Conservation (phyloP, 2,797 vertebrate species). For the Argentina silus region DNA sequence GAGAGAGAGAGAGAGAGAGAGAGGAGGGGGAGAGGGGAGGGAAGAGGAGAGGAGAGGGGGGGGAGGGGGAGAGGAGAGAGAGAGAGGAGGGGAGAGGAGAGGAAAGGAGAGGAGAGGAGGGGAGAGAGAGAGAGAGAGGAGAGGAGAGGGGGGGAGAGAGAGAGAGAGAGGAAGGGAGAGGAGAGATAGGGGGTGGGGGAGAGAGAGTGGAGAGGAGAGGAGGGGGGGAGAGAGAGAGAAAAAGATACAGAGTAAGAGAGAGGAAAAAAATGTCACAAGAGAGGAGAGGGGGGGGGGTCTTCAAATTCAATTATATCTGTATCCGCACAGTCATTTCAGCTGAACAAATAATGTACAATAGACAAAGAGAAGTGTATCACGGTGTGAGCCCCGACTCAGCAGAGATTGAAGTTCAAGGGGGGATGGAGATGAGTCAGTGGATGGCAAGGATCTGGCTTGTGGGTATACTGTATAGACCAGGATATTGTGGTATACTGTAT, state of each 20-base stretch:
- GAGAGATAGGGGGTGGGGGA: not conserved
- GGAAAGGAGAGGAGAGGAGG: constrained; percentile 24
- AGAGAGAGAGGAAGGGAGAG: constrained; percentile 10
- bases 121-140: constrained; percentile 15
- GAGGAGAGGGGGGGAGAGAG: no score
- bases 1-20: constrained; percentile 6
- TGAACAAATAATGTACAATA: constrained; percentile 34
- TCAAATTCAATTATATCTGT: constrained; percentile 39
- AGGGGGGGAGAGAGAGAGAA: not conserved
- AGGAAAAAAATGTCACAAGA: not conserved
- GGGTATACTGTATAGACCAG: constrained; percentile 25
- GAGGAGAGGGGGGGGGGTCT: not conserved
- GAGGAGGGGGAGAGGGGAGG: not conserved
- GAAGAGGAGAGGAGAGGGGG: not conserved
- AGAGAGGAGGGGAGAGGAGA: constrained; percentile 4
- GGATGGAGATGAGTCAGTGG: not conserved
- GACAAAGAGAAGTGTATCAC: constrained; percentile 20
- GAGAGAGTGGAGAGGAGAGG: no score
- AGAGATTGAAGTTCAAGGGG: constrained; percentile 16
- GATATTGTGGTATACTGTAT: constrained; percentile 32
- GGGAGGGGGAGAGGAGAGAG: constrained; percentile 21
- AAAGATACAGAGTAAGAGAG: constrained; percentile 6
- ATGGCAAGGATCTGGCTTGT: constrained; percentile 13
- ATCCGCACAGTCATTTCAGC: constrained; percentile 25
- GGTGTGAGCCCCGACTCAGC: constrained; percentile 14